These are phyloP conservation scores for Neolamprologus modestus DNA, from an alignment of 2,113 vertebrate genomes.

Conservation along the genomic window DNA sequence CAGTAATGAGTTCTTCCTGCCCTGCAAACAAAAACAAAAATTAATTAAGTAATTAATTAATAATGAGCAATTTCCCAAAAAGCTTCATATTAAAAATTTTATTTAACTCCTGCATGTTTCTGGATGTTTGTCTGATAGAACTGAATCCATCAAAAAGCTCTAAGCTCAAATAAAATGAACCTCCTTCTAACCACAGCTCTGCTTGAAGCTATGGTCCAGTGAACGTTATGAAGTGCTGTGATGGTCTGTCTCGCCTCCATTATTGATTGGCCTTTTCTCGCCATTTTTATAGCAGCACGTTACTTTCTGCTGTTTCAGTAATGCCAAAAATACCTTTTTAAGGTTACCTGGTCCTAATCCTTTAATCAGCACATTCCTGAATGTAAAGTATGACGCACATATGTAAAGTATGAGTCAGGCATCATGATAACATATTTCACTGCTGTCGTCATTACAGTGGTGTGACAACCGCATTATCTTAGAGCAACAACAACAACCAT, in stretches of 20 bases:
- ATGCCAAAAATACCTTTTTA: background rate
- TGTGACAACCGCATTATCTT: background rate
- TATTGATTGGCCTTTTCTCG: background rate
- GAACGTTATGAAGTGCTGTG: fast-evolving
- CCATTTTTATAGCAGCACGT: background rate
- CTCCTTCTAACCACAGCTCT: background rate
- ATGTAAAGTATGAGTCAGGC: background rate
- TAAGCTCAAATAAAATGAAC: background rate
- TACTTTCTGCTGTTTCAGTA: background rate
- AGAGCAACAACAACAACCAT: background rate
- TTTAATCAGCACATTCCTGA: background rate
- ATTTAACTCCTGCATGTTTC: background rate
- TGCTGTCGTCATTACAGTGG: background rate
- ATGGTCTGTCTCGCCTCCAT: background rate
- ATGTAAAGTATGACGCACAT: background rate
- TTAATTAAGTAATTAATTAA: background rate
- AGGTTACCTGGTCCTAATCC: background rate
- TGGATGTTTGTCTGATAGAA: background rate
- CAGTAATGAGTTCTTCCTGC: background rate
- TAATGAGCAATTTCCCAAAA: background rate
- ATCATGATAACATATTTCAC: background rate
- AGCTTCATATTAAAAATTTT: fast-evolving
- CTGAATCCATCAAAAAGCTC: background rate
- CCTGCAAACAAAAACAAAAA: fast-evolving
- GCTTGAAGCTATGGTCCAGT: background rate